A percentile compares a stretch with the other conserved stretches of the same genome.
Evolutionary conservation across 2,797 vertebrate species (phyloP).

Genomic region (Gobionotothen gibberifrons): DNA sequence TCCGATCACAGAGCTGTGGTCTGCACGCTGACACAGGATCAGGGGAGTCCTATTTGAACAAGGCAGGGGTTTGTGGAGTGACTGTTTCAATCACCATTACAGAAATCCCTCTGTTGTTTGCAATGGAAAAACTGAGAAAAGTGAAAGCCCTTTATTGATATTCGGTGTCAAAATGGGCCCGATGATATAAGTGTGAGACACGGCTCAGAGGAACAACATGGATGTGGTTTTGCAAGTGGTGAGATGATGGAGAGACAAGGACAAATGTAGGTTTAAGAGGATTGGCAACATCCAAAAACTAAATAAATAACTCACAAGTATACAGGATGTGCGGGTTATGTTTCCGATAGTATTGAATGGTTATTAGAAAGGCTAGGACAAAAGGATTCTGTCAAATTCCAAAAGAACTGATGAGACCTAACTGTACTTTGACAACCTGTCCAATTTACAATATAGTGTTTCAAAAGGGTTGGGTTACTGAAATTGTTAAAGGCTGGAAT

Average conservation of each 20-base stretch:
- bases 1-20: constrained; percentile 68
- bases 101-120: constrained; percentile 62
- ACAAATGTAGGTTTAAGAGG: constrained; percentile 22
- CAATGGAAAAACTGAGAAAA: constrained; percentile 41
- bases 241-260: constrained; percentile 27
- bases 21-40: constrained; percentile 54
- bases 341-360: constrained; percentile 5
- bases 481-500: not conserved
- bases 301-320: constrained; percentile 29
- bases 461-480: not conserved
- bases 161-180: constrained; percentile 41
- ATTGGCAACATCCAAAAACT: constrained; percentile 7
- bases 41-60: constrained; percentile 48
- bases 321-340: not conserved
- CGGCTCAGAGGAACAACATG: constrained; percentile 28
- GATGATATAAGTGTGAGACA: constrained; percentile 42
- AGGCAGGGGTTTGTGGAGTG: constrained; percentile 48
- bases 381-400: not conserved
- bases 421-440: not conserved
- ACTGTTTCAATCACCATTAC: constrained; percentile 21
- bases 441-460: not conserved
- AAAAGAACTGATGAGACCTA: not conserved
- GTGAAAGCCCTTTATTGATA: constrained; percentile 28
- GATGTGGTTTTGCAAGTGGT: constrained; percentile 44
- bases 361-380: constrained; percentile 11